Evolutionary conservation across 2,888 invertebrate species (phyloP).

Genomic region (Drosophila buzzatii): DNA sequence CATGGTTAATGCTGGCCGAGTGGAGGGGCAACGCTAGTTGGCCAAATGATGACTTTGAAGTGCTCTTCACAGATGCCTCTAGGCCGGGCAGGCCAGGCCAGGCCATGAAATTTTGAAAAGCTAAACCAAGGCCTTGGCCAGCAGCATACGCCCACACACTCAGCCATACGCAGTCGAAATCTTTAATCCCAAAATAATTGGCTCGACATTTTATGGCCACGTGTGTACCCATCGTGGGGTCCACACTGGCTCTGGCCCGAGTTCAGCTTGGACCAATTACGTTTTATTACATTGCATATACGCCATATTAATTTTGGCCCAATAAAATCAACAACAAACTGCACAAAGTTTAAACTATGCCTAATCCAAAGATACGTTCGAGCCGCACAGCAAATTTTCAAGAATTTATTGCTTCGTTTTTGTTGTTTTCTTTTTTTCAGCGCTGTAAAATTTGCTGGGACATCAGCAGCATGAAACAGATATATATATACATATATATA

Average conservation of each 20-base stretch:
- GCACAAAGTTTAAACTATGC: conserved; percentile 41
- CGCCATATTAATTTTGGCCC: conserved; percentile 65
- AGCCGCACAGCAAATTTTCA: conserved; percentile 15
- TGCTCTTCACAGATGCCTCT: conserved; percentile 32
- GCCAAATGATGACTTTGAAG: conserved; percentile 44
- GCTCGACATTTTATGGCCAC: conserved; percentile 54
- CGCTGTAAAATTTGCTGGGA: conserved; percentile 35
- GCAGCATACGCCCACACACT: conserved; percentile 1
- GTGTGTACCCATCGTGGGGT: conserved; percentile 25
- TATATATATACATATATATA: background rate
- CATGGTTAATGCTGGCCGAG: conserved; percentile 7
- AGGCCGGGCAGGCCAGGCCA: conserved; percentile 18
- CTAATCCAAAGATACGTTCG: conserved; percentile 26
- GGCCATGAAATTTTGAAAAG: conserved; percentile 33
- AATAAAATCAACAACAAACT: conserved; percentile 64
- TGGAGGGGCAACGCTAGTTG: conserved; percentile 14
- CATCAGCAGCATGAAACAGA: conserved; percentile 9
- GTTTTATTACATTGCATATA: conserved; percentile 67
- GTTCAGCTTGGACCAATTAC: conserved; percentile 49
- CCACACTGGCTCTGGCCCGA: background rate
- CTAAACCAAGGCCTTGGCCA: conserved; percentile 15
- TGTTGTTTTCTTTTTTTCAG: conserved; percentile 20
- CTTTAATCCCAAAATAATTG: conserved; percentile 70
- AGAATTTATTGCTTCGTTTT: conserved; percentile 38
- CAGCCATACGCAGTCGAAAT: conserved; percentile 32